Base-by-base conservation (phyloP, 64 coral and sea anemone genomes). In the Porites lutea region DNA sequence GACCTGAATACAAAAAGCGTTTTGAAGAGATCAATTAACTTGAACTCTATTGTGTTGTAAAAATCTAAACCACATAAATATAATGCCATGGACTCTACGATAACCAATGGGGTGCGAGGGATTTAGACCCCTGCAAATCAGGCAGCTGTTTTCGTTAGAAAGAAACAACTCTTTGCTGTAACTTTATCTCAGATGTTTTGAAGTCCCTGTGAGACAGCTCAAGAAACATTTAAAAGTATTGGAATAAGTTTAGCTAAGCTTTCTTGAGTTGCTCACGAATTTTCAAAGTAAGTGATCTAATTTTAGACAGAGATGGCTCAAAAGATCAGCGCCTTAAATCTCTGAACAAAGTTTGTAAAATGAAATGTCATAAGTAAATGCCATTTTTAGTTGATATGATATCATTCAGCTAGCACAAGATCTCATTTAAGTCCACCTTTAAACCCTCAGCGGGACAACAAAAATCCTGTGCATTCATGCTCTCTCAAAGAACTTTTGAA, bases 11-110 rank as follows among this genome's bases (percentile, higher is more conserved):
- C 81, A 47, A 84, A 84, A 84, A 84, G 61, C 63, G n/a, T 68
- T 84, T 69, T 67, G 19, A 84, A 84, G 81, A 65, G 47, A 84
- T 84, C 81, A 84, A 65, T 68, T 84, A 84, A 68, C 63, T 65
- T 20, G 16, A 69, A 16, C 63, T 16, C 62, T 76, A 84, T 84
- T 84, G 81, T 84, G 67, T 65, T 63, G 47, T n/a, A 52, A 84
- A 68, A 68, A 47, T 7, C 63, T 19, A 84, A 84, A 68, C 65
- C 19, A 19, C 37, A 61, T 43, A 82, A 73, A 47, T 37, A 73
- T 84, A 84, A 84, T 69, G 12, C 62, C 47, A 68, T 52, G 44
- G 7, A n/a, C 63, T 84, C 81, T 23, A 5, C 10, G 75, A 19
- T 22, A 49, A 47, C 79, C 44, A 84, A 84, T 68, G 10, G 46